Conservation (phyloP, 2,113 vertebrate genomes). For the Eudyptes chrysolophus region DNA sequence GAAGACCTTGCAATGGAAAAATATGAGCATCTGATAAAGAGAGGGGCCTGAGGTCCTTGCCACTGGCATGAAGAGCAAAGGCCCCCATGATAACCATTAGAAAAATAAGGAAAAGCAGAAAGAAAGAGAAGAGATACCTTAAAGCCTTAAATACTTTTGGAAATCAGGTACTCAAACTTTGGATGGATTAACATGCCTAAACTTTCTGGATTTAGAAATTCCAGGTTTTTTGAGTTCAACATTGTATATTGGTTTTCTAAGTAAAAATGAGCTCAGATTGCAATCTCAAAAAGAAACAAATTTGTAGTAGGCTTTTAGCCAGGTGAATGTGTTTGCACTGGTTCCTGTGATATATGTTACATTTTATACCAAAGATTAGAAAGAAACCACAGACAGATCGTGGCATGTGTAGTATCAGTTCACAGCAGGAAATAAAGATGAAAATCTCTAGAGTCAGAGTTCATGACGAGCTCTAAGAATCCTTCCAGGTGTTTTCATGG, state of each 20-base stretch:
- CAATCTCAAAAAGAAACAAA: conserved; percentile 11
- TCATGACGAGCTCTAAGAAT: conserved; percentile 22
- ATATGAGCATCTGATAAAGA: background rate
- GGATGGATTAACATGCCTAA: background rate
- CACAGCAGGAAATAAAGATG: conserved; percentile 59
- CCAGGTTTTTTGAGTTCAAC: background rate
- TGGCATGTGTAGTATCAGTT: conserved; percentile 46
- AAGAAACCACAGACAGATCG: conserved; percentile 26
- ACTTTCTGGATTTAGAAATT: background rate
- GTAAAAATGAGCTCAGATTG: conserved; percentile 12
- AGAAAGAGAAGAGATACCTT: background rate
- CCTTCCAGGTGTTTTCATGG: conserved; percentile 59
- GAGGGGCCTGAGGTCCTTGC: background rate
- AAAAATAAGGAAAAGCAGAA: background rate
- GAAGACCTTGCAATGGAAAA: background rate
- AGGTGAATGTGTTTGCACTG: conserved; percentile 16
- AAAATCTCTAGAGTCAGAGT: conserved; percentile 50
- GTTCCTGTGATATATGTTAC: background rate
- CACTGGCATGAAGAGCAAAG: background rate
- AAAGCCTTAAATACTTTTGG: background rate
- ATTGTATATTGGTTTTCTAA: background rate
- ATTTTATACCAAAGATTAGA: conserved; percentile 24
- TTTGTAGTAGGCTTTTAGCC: background rate
- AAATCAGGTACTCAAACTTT: background rate
- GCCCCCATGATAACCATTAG: background rate